A percentile compares a stretch with the other conserved stretches of the same genome.
Conservation (phyloP, 2,797 vertebrate species). For the Amphiprion clarkii region DNA sequence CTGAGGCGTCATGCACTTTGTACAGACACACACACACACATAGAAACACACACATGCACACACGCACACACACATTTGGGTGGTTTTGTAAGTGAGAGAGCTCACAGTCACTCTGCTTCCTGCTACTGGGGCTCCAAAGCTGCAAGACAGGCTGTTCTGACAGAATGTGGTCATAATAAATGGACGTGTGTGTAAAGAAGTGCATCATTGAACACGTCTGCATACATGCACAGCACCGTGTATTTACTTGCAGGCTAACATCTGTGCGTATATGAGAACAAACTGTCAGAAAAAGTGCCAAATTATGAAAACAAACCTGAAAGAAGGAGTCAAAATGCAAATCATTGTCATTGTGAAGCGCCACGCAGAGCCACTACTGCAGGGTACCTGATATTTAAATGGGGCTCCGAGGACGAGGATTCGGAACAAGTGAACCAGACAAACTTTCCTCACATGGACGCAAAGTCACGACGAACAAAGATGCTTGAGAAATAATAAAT, state of each 20-base stretch:
- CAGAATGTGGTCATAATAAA: conserved; percentile 15
- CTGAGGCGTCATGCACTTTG: conserved; percentile 70
- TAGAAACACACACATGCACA: conserved; percentile 27
- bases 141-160: conserved; percentile 51
- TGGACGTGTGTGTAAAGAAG: background rate
- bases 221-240: background rate
- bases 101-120: conserved; percentile 73
- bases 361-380: background rate
- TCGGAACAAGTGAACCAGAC: background rate
- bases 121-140: conserved; percentile 60
- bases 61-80: conserved; percentile 22
- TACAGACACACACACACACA: conserved; percentile 47
- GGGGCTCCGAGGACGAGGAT: too few species aligned
- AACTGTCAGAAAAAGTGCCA: background rate
- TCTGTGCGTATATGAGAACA: background rate
- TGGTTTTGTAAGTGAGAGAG: conserved; percentile 74
- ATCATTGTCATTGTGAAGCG: background rate
- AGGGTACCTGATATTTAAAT: background rate
- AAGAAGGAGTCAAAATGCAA: conserved; percentile 11
- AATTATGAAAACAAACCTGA: background rate
- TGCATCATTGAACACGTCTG: background rate
- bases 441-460: background rate
- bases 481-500: background rate
- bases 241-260: background rate
- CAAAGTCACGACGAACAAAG: background rate